These are phyloP conservation scores for Camelus dromedarius DNA, from an alignment of 2,113 vertebrate genomes.

Conservation along the genomic window DNA sequence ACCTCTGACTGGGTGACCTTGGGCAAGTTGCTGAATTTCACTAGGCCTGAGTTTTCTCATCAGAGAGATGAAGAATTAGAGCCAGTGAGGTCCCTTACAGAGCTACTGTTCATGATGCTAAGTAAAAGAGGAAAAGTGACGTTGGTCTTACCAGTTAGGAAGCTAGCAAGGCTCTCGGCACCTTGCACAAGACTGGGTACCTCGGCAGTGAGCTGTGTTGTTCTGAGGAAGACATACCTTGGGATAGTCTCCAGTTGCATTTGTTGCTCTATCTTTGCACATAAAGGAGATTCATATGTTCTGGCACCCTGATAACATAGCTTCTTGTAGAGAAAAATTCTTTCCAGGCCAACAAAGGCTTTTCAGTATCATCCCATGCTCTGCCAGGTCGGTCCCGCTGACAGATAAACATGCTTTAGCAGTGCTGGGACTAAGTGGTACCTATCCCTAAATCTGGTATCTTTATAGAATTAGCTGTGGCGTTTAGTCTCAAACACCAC, in stretches of 20 bases:
- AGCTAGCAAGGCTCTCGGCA: not conserved
- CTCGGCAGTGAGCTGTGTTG: not conserved
- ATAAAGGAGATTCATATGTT: conserved; percentile 1
- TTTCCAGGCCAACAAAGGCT: not conserved
- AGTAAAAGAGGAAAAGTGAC: not conserved
- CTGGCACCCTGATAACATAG: not conserved
- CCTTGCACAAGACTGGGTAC: not conserved
- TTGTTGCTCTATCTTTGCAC: conserved; percentile 11
- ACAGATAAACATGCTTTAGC: not conserved
- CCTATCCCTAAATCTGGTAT: not conserved
- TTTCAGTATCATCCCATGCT: not conserved
- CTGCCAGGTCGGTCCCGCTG: not conserved
- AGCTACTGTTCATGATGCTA: not conserved
- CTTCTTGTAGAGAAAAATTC: not conserved
- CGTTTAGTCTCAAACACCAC: not conserved
- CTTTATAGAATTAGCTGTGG: not conserved
- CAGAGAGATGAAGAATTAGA: conserved; percentile 31
- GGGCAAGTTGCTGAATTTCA: not conserved
- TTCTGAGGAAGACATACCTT: not conserved
- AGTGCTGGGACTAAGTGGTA: not conserved
- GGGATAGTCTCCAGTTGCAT: not conserved
- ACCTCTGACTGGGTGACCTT: not conserved
- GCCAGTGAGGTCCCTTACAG: not conserved
- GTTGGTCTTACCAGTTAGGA: not conserved
- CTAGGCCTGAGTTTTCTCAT: not conserved